Evolutionary conservation across 2,888 invertebrate genomes (phyloP), one percentile per base, ranked within the genome.

Genomic region (Drosophila neutralis): DNA sequence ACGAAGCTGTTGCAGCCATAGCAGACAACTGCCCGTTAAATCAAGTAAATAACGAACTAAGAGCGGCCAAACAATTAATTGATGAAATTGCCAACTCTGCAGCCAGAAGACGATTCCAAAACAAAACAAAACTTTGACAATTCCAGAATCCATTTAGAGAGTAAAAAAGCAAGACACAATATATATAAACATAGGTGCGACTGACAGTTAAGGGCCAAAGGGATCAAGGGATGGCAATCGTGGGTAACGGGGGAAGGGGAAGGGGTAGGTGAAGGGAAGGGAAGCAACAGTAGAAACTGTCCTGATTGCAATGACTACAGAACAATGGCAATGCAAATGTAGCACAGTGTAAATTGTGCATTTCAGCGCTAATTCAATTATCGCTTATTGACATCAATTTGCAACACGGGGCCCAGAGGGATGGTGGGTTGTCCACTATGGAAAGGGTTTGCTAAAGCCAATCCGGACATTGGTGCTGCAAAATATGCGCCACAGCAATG

Each of bases 371-470:
- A 91, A 90, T 90, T 89, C 89, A 90, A 90, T 90, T 91, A 90
- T 88, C 89, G 84, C 83, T 89, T 90, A 90, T 89, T 90, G 90
- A 89, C 88, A 89, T 80, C 90, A 85, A 90, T 90, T 90, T 83
- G 75, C 76, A 63, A 62, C 63, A 45, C 29, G 42, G n/a, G 18
- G 21, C 58, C 48, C 18, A 13, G 33, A 1, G 49, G 13, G 31
- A n/a, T 15, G 45, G 21, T 7, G 10, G 10, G 31, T 3, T 40
- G 4, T 2, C n/a, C n/a, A 18, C 35, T 18, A 35, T n/a, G 21
- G 24, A 18, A 27, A 2, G 8, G 21, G 49, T 40, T 36, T n/a
- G 59, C 24, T n/a, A 57, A 57, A 40, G 31, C 49, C 40, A 31
- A 15, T 52, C 33, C 59, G 68, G 24, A 24, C 75, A 68, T 49